Evolutionary conservation across 2,888 invertebrate species (phyloP).

Genomic region (Eurytoma californica): DNA sequence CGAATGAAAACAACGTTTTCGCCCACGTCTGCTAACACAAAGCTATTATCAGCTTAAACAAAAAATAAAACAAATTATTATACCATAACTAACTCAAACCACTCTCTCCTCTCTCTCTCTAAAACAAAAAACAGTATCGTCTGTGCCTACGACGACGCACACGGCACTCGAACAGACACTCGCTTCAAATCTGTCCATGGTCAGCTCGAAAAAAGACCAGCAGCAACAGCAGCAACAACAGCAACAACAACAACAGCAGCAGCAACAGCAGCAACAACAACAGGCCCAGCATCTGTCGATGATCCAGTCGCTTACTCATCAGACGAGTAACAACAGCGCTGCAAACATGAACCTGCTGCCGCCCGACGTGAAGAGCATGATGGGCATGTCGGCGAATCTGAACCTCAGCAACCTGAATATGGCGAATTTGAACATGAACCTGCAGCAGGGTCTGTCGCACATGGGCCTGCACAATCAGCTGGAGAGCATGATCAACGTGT

Average conservation of each 20-base stretch:
- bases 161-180: constrained; percentile 67
- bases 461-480: constrained; percentile 70
- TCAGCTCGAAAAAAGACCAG: constrained; percentile 59
- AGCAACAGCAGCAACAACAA: constrained; percentile 58
- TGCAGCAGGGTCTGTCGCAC: constrained; percentile 66
- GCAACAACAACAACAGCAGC: constrained; percentile 48
- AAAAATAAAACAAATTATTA: constrained; percentile 4
- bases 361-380: constrained; percentile 68
- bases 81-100: constrained; percentile 13
- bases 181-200: constrained; percentile 54
- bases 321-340: constrained; percentile 61
- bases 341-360: constrained; percentile 66
- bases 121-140: constrained; percentile 58
- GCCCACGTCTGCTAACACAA: constrained; percentile 51
- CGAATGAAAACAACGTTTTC: constrained; percentile 21
- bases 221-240: constrained; percentile 53
- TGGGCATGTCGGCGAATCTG: constrained; percentile 68
- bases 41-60: constrained; percentile 29
- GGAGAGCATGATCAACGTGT: constrained; percentile 69
- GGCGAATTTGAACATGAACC: constrained; percentile 67
- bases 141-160: constrained; percentile 67
- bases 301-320: constrained; percentile 41
- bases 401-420: constrained; percentile 68
- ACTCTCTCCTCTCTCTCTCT: constrained; percentile 29
- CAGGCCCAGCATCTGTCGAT: constrained; percentile 38